Conservation (phyloP, 1,140 invertebrate species). For the Apis dorsata region DNA sequence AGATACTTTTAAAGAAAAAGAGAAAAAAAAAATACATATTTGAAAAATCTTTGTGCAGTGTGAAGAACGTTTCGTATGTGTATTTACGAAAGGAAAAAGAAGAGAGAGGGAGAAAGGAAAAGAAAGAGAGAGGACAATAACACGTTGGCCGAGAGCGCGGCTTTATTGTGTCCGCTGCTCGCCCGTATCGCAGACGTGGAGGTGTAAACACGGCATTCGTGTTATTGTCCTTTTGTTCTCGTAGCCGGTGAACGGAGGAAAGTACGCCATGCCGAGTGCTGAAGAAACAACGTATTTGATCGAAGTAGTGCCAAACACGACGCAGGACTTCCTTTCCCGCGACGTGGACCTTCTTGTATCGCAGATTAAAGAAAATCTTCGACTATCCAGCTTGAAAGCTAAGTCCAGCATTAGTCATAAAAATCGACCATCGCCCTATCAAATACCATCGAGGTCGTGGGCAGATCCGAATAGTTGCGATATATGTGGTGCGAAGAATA, state of each 20-base stretch:
- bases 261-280: conserved; percentile 74
- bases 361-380: conserved; percentile 86
- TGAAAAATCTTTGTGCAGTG: neutral
- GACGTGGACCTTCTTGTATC: conserved; percentile 85
- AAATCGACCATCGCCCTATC: conserved; percentile 82
- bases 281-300: conserved; percentile 77
- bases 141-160: conserved; percentile 30
- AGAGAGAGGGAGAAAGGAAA: conserved; percentile 27
- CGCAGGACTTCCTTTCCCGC: conserved; percentile 79
- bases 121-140: conserved; percentile 31
- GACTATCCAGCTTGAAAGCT: conserved; percentile 80
- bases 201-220: conserved; percentile 45
- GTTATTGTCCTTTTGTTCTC: conserved; percentile 43
- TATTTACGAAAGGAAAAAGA: conserved; percentile 11
- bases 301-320: conserved; percentile 76
- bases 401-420: conserved; percentile 74
- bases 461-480: conserved; percentile 75
- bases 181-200: conserved; percentile 31
- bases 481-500: conserved; percentile 68
- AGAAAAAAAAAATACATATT: neutral
- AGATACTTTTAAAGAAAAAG: neutral
- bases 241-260: conserved; percentile 19
- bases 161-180: conserved; percentile 33
- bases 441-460: conserved; percentile 81
- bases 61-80: neutral